Conservation (phyloP, 1,140 invertebrate species). For the Conopomorpha cramerella region DNA sequence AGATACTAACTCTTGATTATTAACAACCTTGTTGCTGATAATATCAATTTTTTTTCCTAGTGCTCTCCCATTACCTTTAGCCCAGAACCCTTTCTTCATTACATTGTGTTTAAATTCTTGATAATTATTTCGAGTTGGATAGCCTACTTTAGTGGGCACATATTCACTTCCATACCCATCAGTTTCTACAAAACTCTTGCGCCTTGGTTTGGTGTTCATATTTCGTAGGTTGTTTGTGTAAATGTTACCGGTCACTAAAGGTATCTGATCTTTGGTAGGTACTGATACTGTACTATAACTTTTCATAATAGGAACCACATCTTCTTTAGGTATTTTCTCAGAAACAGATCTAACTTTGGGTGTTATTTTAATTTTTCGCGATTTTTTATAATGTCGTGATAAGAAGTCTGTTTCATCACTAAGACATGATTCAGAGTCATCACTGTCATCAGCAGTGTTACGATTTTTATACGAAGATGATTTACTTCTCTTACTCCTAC, state of each 20-base stretch:
- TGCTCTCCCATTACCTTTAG: conserved; percentile 35
- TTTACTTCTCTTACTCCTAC: too few relatives aligned
- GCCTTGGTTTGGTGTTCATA: conserved; percentile 23
- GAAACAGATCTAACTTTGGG: conserved; percentile 19
- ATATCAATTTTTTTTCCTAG: conserved; percentile 11
- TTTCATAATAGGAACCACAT: conserved; percentile 16
- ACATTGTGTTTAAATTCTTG: conserved; percentile 54
- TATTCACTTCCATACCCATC: conserved; percentile 48
- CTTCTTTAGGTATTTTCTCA: conserved; percentile 13
- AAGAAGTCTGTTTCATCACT: conserved; percentile 48
- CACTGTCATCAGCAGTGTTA: conserved; percentile 23
- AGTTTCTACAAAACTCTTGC: conserved; percentile 17
- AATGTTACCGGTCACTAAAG: conserved; percentile 41
- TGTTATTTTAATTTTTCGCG: conserved; percentile 25
- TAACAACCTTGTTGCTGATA: not conserved
- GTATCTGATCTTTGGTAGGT: conserved; percentile 28
- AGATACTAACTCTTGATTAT: not conserved
- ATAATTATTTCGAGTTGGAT: conserved; percentile 46
- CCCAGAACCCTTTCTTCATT: conserved; percentile 44
- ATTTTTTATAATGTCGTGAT: conserved; percentile 36
- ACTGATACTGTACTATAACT: conserved; percentile 35
- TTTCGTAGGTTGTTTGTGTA: conserved; percentile 37
- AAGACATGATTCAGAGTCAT: conserved; percentile 38
- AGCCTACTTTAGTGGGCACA: conserved; percentile 48
- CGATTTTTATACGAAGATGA: too few relatives aligned